phyloP scores from a whole-genome alignment of 1,140 invertebrate species.

The Ectropis grisescens region DNA sequence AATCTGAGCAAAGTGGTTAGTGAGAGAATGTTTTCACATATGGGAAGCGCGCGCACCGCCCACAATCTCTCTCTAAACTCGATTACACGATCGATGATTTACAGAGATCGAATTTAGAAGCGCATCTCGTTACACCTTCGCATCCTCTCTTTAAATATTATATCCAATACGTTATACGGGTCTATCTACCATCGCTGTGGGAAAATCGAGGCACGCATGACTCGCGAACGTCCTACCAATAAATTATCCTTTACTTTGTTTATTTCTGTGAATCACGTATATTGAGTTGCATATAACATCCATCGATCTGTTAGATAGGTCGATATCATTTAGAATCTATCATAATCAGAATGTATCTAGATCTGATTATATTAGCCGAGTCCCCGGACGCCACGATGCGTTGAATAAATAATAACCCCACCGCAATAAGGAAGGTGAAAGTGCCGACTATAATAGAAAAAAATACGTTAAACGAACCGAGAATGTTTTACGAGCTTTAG shows the following conservation, averaged over 20 bases:
- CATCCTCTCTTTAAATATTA: constrained; percentile 27
- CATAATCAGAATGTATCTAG: constrained; percentile 41
- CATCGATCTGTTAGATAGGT: constrained; percentile 6
- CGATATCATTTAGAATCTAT: constrained; percentile 35
- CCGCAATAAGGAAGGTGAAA: constrained; percentile 55
- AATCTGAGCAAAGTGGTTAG: constrained; percentile 36
- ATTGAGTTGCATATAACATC: constrained; percentile 15
- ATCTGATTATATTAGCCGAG: no score
- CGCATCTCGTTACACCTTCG: constrained; percentile 43
- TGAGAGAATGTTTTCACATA: constrained; percentile 52
- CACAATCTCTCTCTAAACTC: constrained; percentile 62
- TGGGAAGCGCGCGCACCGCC: constrained; percentile 46
- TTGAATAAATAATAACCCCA: constrained; percentile 53
- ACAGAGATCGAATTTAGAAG: constrained; percentile 60
- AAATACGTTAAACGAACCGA: constrained; percentile 37
- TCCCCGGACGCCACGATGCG: constrained; percentile 26
- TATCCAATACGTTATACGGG: constrained; percentile 1
- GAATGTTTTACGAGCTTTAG: constrained; percentile 53
- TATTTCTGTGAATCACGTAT: no score
- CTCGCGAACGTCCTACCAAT: no score
- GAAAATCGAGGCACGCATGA: constrained; percentile 5
- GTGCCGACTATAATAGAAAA: constrained; percentile 55
- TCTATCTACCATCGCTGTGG: constrained; percentile 7
- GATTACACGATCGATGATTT: constrained; percentile 64
- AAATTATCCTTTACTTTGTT: no score